Conservation (phyloP, 2,113 vertebrate species). For the Panthera leo region DNA sequence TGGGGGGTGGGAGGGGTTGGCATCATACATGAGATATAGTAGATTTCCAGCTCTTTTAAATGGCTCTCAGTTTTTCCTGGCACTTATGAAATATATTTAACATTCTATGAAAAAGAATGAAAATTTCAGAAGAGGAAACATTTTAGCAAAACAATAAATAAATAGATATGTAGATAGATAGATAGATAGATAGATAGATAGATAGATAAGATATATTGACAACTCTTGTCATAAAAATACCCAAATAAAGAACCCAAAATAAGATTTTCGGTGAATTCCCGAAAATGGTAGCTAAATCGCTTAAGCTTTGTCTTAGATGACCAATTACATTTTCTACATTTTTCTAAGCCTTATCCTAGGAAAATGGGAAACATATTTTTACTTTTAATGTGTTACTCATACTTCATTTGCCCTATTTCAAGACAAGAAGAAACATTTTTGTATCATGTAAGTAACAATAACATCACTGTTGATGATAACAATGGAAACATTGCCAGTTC, state of each 20-base stretch:
- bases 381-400: background rate
- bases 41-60: background rate
- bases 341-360: background rate
- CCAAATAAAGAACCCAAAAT: background rate
- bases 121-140: slow-evolving; percentile 19
- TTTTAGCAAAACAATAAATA: background rate
- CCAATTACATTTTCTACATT: background rate
- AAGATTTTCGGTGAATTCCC: background rate
- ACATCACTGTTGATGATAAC: background rate
- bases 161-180: background rate
- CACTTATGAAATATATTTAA: background rate
- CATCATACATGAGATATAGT: background rate
- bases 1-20: background rate
- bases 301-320: background rate
- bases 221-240: background rate
- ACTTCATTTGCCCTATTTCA: background rate
- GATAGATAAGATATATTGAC: background rate
- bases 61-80: background rate
- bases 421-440: slow-evolving; percentile 21
- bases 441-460: background rate
- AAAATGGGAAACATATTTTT: background rate
- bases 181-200: background rate
- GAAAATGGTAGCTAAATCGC: background rate
- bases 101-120: slow-evolving; percentile 2
- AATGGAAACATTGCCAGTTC: slow-evolving; percentile 8